Evolutionary conservation across 2,888 invertebrate genomes (phyloP).

Genomic region (Fissipunctia ypsillon): DNA sequence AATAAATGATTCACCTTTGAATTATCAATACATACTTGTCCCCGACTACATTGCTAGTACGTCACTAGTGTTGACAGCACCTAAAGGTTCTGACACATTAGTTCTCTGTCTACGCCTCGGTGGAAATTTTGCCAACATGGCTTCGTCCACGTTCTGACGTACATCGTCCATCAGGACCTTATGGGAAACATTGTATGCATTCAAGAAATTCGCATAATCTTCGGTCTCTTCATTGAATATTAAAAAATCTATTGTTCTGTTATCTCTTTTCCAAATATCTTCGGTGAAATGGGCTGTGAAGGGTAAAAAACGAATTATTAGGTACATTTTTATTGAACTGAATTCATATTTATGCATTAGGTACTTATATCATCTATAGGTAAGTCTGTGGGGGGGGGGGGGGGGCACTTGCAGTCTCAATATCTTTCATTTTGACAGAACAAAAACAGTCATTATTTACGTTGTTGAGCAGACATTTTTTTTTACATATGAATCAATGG

Average conservation of each 20-base stretch:
- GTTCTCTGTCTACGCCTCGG: neutral
- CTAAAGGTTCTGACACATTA: neutral
- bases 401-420: no score
- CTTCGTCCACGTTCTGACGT: slow-evolving; percentile 18
- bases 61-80: neutral
- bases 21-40: neutral
- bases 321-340: neutral
- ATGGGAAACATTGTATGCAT: slow-evolving; percentile 23
- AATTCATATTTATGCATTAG: no score
- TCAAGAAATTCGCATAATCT: neutral
- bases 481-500: no score
- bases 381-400: neutral
- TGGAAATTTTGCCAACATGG: slow-evolving; percentile 32
- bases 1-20: neutral
- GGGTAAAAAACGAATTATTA: neutral
- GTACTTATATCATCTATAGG: no score
- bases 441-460: no score
- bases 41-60: neutral
- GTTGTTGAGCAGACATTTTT: no score
- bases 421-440: neutral
- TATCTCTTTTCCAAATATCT: slow-evolving; percentile 54
- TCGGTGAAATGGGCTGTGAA: slow-evolving; percentile 48
- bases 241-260: slow-evolving; percentile 49
- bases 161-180: slow-evolving; percentile 31
- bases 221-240: slow-evolving; percentile 17